Evolutionary conservation across 2,113 vertebrate species (phyloP), one percentile per base, ranked within the genome.

Genomic region (Nibea coibor): DNA sequence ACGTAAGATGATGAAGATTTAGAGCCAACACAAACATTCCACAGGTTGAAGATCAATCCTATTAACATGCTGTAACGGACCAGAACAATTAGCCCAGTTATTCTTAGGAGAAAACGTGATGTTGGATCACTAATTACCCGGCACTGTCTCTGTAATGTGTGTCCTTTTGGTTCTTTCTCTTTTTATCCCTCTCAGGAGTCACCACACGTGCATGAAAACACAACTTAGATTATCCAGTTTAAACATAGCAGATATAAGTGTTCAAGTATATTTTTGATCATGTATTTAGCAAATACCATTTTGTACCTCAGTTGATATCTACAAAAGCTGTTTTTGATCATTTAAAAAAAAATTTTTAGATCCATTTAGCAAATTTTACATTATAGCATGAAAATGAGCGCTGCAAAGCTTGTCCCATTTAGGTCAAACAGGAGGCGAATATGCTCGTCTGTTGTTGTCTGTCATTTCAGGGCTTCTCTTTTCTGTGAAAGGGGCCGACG

Each of bases 71-170:
- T 75, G 65, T 88, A 88, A 47, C 16, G 62, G 82, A 84, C 51
- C 89, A 86, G 85, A 89, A 90, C 88, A 88, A 77, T 91, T 90
- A 85, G 70, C 67, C 84, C 75, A 82, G 82, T 88, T 91, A 85
- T 80, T 85, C 66, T 66, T 66, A 50, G 69, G 54, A 87, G 74
- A 83, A 91, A 91, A 89, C 4, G 45, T 78, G 63, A 87, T 64
- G 81, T 88, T 85, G 71, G 79, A 65, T 80, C 53, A 50, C 78
- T 92, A 93, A 91, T 91, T 83, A 81, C 39, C 39, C 22, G 20
- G 51, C 9, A 45, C 71, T 48, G 59, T 75, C 71, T 64, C 64
- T 73, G 14, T 12, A 78, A 47, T 72, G 42, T 65, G 51, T 47
- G 63, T 80, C 73, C 51, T 80, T 84, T 75, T 72, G 48, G 50